Evolutionary conservation across 2,797 vertebrate genomes (phyloP), one percentile per base, ranked within the genome.

Genomic region (Phalanger gymnotis): DNA sequence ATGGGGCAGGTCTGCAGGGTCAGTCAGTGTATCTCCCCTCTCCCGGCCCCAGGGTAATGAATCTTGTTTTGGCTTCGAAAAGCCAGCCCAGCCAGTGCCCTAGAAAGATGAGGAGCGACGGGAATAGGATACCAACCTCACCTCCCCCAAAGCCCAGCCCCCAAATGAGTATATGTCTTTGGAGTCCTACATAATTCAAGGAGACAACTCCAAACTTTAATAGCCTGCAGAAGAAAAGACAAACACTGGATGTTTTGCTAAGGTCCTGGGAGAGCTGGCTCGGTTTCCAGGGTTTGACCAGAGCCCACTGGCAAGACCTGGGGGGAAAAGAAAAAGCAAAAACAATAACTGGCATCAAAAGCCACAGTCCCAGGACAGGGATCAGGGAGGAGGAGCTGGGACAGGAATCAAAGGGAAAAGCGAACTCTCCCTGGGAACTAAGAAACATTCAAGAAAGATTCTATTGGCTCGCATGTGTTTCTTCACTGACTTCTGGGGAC

Each of bases 41-140:
- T 97, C 97, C 96, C 0, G 4, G 96, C 98, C 97, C 96, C 40
- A 0, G 89, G 87, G 97, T 97, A 96, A 97, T 98, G 97, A 98
- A 98, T 98, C 98, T 97, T 94, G 25, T 97, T 47, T 94, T 97
- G 97, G 97, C 96, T 98, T 93, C 92, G 92, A 96, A 92, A 93
- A 98, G 94, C 97, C 54, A 22, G 92, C 95, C 40, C 87, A 53
- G 66, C 40, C 95, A 92, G 94, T 89, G 61, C 92, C 93, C 90
- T 4, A 0, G 90, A 96, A 97, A 98, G 93, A 61, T 95, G 91
- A n/a, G 27, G 28, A 28, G 93, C 57, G 56, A 0, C 0, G 92
- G 13, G 52, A 22, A 57, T 51, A 22, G 92, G 55, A 28, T 31
- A 90, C 90, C 73, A 87, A 87, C 31, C 47, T 54, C 51, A 40